Percentiles rank a stretch among this genome's conserved stretches.
These are phyloP conservation scores for Ptychochromis oligacanthus DNA, from an alignment of 2,113 vertebrate genomes.

Conservation along the genomic window DNA sequence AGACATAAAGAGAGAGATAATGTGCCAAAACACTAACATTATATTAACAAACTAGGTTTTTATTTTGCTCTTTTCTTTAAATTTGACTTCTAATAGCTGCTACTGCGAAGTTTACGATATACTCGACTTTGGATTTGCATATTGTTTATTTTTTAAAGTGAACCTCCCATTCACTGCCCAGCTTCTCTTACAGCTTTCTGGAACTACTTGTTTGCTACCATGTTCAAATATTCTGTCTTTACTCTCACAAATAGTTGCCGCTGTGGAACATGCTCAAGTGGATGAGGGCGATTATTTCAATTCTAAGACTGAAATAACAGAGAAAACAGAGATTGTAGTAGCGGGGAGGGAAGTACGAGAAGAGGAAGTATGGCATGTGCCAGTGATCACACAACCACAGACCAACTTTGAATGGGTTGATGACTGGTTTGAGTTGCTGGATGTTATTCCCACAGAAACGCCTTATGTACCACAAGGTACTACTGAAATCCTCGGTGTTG, in stretches of 20 bases:
- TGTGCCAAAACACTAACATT: not conserved
- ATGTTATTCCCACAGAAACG: slow-evolving; percentile 41
- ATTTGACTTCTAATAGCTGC: not conserved
- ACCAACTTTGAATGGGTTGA: slow-evolving; percentile 29
- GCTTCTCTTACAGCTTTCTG: slow-evolving; percentile 3
- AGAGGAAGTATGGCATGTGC: not conserved
- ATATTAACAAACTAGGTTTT: not conserved
- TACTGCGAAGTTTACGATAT: not conserved
- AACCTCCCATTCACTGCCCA: not conserved
- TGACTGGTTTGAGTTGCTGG: slow-evolving; percentile 71
- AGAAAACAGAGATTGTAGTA: slow-evolving; percentile 12
- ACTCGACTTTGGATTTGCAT: not conserved
- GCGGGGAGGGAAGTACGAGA: slow-evolving; percentile 13
- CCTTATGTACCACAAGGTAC: slow-evolving; percentile 58
- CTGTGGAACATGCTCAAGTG: not conserved
- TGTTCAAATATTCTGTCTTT: slow-evolving; percentile 15
- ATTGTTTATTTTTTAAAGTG: not conserved
- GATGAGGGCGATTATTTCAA: slow-evolving; percentile 22
- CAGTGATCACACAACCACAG: not conserved
- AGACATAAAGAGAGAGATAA: not conserved
- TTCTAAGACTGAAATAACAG: not conserved
- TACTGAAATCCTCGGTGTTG: not conserved
- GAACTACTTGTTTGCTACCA: not conserved
- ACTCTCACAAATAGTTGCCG: slow-evolving; percentile 24
- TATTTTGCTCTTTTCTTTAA: not conserved